Evolutionary conservation across 2,888 invertebrate genomes (phyloP), one percentile per base, ranked within the genome.

Genomic region (Apamea crenata): DNA sequence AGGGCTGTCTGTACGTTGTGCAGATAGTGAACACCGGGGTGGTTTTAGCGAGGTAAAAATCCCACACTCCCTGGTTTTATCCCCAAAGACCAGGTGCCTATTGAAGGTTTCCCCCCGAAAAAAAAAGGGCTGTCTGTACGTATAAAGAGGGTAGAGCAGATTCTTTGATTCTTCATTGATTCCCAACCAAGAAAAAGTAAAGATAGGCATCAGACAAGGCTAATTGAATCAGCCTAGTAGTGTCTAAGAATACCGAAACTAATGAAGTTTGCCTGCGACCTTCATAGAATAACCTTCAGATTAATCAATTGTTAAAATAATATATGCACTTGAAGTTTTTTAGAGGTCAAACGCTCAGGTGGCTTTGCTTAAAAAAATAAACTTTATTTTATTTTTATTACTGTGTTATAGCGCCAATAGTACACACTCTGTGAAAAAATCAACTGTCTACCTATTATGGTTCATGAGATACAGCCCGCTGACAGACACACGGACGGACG

Each of bases 171-270:
- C 53, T 25, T 44, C 18, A 44, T 14, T 18, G 25, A 40, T 5
- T n/a, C 14, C 36, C 7, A 21, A 47, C 1, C 32, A 47, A 36
- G 6, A 77, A 77, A 77, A n/a, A 25, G 2, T n/a, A 12, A 25
- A 7, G 29, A 32, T 25, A 14, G 10, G 4, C 59, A 56, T 7
- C 4, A 75, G 18, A 40, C 80, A 81, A 59, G 53, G 80, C 61
- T 53, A 53, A 65, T 21, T 10, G 18, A 32, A 80, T 59, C 21
- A 70, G 8, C 44, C 14, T 50, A 75, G 29, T 14, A 50, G 40
- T n/a, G 32, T 53, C 36, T 77, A 80, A 81, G 25, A 79, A 53
- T 71, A 79, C 53, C 32, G 25, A 65, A 18, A 59, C 74, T 66
- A 65, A 66, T 65, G 14, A 81, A 32, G n/a, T 18, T 25, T 65